Evolutionary conservation across 2,113 vertebrate genomes (phyloP), one percentile per base, ranked within the genome.

Genomic region (Mustela lutreola): DNA sequence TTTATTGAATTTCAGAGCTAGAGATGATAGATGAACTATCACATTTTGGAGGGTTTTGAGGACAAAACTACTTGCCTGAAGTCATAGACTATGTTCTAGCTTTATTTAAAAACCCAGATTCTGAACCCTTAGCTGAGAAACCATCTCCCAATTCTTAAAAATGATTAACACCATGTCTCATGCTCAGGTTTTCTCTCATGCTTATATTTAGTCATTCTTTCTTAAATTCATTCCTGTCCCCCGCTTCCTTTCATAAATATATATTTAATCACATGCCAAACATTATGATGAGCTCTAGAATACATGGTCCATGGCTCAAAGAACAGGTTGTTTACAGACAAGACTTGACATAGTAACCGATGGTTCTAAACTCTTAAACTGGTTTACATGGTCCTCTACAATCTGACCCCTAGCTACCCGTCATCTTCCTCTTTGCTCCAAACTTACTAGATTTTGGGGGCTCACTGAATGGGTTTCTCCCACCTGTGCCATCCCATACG

Each of bases 1-100:
- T 91, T 84, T 92, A 80, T 82, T 95, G 42, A 42, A 89, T 96
- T 78, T 80, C 62, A 84, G 24, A 42, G 31, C 18, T 87, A 63
- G 9, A 50, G 5, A 89, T 19, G 10, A 58, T 10, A 89, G n/a
- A 11, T 95, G 88, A 62, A 65, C 4, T 91, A 71, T 4, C 6
- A 89, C 12, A 91, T 12, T 96, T 92, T 89, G 10, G n/a, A 89
- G 45, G 22, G 36, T 71, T 16, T 48, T 22, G 21, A 94, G 33
- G 58, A 12, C 26, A 81, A 94, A 92, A 18, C 8, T 87, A 48
- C 48, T 62, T 80, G 18, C 39, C 56, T 70, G 14, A 84, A 42
- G 14, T 50, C 87, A 45, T 11, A 76, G 67, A 71, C 39, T 19
- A 75, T 33, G 15, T 63, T 67, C 36, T 28, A 9, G 11, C 9